These are phyloP conservation scores for Aphrophora alni DNA, from an alignment of 2,888 invertebrate species.

Conservation along the genomic window DNA sequence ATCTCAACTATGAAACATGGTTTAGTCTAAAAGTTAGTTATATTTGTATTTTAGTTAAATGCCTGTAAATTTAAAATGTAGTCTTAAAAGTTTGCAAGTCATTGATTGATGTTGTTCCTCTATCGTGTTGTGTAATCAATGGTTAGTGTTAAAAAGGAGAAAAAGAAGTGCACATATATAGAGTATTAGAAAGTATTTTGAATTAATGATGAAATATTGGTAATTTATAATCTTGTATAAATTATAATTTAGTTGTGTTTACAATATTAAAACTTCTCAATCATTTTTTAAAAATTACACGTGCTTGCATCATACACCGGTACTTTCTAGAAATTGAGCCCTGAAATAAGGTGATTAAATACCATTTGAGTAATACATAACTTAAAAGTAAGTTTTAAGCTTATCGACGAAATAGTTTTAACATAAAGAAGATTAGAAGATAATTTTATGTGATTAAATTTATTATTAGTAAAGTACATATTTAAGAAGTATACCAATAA, in stretches of 20 bases:
- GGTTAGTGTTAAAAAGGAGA: background rate
- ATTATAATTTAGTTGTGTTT: background rate
- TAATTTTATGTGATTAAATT: background rate
- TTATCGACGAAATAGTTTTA: background rate
- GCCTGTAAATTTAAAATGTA: too few relatives aligned
- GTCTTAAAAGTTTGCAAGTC: too few relatives aligned
- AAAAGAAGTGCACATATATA: background rate
- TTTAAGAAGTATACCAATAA: background rate
- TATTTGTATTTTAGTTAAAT: too few relatives aligned
- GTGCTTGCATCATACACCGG: conserved; percentile 26
- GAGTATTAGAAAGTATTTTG: background rate
- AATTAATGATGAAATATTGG: background rate
- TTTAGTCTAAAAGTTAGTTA: too few relatives aligned
- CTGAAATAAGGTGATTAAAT: background rate
- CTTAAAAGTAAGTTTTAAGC: background rate
- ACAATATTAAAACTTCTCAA: background rate
- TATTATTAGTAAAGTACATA: background rate
- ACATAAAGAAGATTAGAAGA: background rate
- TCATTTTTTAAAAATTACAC: background rate
- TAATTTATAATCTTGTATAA: background rate
- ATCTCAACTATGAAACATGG: too few relatives aligned
- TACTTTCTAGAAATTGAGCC: conserved; percentile 23
- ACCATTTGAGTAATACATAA: background rate
- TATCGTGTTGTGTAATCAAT: background rate
- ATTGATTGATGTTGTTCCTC: too few relatives aligned